Evolutionary conservation across 2,888 invertebrate genomes (phyloP).

Genomic region (Polymixis flavicincta): DNA sequence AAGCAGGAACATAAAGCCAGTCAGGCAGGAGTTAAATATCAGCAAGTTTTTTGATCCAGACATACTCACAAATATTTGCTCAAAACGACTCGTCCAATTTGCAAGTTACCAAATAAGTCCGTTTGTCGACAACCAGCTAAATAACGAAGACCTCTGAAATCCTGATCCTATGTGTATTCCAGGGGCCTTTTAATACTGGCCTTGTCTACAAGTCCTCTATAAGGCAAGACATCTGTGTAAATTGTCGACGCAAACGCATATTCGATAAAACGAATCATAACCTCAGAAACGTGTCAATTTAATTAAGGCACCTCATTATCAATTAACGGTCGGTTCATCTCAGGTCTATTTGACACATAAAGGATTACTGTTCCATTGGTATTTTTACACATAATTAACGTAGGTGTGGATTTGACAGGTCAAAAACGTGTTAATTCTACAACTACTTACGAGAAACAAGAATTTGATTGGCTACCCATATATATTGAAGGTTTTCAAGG

Average conservation of each 20-base stretch:
- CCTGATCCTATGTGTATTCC: constrained; percentile 17
- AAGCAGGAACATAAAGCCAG: constrained; percentile 40
- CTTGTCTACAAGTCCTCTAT: constrained; percentile 53
- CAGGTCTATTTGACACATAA: constrained; percentile 62
- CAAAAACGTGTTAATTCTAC: constrained; percentile 65
- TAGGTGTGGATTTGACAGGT: constrained; percentile 72
- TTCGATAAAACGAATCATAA: constrained; percentile 69
- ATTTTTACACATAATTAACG: constrained; percentile 62
- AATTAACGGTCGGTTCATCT: constrained; percentile 60
- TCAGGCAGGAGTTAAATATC: constrained; percentile 38
- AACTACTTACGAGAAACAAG: constrained; percentile 59
- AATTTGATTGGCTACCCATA: constrained; percentile 70
- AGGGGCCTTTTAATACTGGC: constrained; percentile 52
- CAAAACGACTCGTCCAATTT: constrained; percentile 58
- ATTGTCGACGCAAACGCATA: constrained; percentile 69
- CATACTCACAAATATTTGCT: constrained; percentile 56
- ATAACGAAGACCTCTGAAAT: constrained; percentile 51
- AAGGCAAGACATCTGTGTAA: constrained; percentile 66
- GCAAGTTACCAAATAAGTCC: constrained; percentile 63
- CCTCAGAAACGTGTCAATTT: constrained; percentile 72
- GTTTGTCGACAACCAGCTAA: constrained; percentile 39
- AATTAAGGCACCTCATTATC: constrained; percentile 69
- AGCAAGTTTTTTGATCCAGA: constrained; percentile 47
- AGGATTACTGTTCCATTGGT: constrained; percentile 69
- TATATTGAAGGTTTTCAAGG: constrained; percentile 44